phyloP scores from a whole-genome alignment of 2,113 vertebrate genomes.

The Steatornis caripensis region DNA sequence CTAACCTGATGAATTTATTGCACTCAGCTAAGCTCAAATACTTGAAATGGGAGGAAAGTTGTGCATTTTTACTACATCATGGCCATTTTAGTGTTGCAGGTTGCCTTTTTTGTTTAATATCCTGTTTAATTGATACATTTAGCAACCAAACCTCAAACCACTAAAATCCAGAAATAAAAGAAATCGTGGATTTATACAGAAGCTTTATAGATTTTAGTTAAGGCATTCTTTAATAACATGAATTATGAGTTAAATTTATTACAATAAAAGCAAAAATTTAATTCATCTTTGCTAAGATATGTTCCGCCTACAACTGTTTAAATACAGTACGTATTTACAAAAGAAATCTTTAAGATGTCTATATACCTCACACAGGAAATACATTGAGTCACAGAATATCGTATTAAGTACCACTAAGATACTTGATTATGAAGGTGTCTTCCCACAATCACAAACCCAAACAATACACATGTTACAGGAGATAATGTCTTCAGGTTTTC shows the following conservation, averaged over 20 bases:
- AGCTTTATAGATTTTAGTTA: background rate
- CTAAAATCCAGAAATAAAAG: background rate
- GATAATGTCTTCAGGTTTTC: background rate
- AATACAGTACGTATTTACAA: background rate
- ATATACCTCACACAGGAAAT: background rate
- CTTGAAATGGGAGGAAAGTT: background rate
- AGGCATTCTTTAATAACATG: background rate
- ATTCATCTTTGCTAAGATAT: background rate
- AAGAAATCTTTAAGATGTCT: background rate
- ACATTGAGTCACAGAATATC: background rate
- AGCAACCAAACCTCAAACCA: constrained; percentile 66
- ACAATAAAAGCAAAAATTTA: constrained; percentile 1
- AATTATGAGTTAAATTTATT: background rate
- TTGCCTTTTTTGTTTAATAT: background rate
- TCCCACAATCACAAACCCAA: constrained; percentile 16
- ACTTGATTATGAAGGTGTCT: background rate
- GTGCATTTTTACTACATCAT: background rate
- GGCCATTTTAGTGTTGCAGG: background rate
- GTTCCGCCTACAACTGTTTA: background rate
- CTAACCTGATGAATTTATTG: background rate
- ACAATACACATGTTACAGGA: background rate
- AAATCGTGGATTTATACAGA: background rate
- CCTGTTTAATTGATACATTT: background rate
- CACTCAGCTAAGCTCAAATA: background rate
- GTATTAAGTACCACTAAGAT: background rate